phyloP scores from a whole-genome alignment of 2,888 invertebrate genomes.

The Pollenia amentaria region DNA sequence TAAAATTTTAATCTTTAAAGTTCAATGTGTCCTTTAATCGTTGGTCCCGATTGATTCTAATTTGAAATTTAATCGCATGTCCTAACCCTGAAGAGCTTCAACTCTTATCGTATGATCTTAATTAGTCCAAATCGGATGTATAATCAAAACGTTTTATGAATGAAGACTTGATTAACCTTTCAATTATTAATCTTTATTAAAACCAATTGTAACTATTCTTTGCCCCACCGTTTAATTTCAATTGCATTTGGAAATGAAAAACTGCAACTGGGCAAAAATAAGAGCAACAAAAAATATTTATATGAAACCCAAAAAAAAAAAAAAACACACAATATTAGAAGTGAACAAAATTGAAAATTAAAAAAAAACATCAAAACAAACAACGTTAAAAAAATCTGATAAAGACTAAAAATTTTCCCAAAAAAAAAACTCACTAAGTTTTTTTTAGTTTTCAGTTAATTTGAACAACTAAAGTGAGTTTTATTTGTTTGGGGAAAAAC shows the following conservation, averaged over 20 bases:
- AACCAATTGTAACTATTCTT: background rate
- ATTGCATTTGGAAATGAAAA: conserved; percentile 12
- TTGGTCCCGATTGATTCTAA: too few species aligned
- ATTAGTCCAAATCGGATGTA: too few species aligned
- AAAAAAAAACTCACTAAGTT: background rate
- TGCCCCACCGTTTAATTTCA: background rate
- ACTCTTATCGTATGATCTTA: too few species aligned
- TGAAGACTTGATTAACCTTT: too few species aligned
- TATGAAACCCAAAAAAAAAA: background rate
- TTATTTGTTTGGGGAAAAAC: background rate
- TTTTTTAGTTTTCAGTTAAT: conserved; percentile 25
- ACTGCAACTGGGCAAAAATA: background rate
- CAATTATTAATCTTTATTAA: too few species aligned
- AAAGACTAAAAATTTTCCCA: conserved; percentile 3
- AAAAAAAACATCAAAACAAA: background rate
- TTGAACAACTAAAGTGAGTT: conserved; percentile 6
- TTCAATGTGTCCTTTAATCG: too few species aligned
- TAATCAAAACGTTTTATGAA: too few species aligned
- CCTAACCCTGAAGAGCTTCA: too few species aligned
- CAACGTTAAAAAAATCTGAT: background rate
- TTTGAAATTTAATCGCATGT: too few species aligned
- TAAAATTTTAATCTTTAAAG: too few species aligned
- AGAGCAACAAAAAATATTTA: background rate
- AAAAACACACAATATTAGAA: background rate
- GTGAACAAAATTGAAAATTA: background rate